These are phyloP conservation scores for Mus musculus DNA, from an alignment of 2,113 vertebrate genomes.

Conservation along the genomic window DNA sequence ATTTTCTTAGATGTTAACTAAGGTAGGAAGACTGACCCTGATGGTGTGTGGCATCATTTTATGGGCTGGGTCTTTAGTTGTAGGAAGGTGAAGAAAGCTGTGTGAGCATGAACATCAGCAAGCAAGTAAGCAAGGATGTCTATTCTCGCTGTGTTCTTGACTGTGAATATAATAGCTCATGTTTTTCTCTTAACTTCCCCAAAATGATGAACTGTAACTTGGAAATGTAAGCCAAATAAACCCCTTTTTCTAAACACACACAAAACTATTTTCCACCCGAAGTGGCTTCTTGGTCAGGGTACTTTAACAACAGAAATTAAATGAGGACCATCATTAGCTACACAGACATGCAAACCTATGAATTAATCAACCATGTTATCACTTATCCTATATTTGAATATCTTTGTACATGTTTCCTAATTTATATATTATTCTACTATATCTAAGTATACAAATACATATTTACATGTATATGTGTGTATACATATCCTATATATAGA, in stretches of 20 bases:
- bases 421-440: background rate
- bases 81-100: background rate
- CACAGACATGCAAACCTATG: background rate
- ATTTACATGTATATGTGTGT: background rate
- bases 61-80: background rate
- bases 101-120: background rate
- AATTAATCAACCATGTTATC: background rate
- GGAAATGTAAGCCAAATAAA: background rate
- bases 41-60: background rate
- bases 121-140: background rate
- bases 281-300: background rate
- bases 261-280: too few species aligned
- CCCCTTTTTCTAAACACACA: background rate
- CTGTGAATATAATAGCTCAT: too few species aligned
- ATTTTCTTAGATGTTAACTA: background rate
- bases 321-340: background rate
- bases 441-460: background rate
- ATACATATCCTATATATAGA: background rate
- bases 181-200: too few species aligned
- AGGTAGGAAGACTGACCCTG: background rate
- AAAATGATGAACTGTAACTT: background rate
- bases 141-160: too few species aligned
- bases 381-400: background rate
- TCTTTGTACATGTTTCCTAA: background rate
- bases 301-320: background rate